Evolutionary conservation across 2,797 vertebrate species (phyloP).

Genomic region (Alosa sapidissima): DNA sequence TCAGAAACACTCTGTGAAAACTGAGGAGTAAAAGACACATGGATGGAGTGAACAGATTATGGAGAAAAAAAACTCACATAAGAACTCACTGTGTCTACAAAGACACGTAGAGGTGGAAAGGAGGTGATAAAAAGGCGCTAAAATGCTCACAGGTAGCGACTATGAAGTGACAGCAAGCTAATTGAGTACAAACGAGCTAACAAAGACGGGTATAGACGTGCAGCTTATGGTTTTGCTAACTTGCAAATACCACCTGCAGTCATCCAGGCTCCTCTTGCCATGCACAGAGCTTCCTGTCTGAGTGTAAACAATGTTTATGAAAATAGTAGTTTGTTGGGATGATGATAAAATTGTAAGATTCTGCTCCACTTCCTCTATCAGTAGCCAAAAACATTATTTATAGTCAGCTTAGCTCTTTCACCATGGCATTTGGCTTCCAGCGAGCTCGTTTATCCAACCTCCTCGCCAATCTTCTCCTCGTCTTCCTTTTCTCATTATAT

Average conservation of each 20-base stretch:
- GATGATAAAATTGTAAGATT: not conserved
- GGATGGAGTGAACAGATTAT: not conserved
- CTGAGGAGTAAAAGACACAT: not conserved
- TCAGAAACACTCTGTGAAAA: not conserved
- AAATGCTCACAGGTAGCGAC: not conserved
- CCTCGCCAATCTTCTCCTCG: not conserved
- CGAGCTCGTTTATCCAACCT: not conserved
- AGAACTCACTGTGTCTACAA: too few relatives aligned
- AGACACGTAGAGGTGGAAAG: not conserved
- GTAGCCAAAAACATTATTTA: not conserved
- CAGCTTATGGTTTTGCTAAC: not conserved
- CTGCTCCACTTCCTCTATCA: not conserved
- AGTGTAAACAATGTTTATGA: not conserved
- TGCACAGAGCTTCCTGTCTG: not conserved
- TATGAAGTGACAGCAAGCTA: not conserved
- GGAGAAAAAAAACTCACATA: not conserved
- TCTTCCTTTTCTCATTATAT: not conserved
- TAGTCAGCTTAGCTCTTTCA: not conserved
- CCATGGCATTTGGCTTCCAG: not conserved
- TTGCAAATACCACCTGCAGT: not conserved
- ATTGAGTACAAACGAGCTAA: not conserved
- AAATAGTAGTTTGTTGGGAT: not conserved
- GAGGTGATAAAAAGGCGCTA: not conserved
- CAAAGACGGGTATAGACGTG: not conserved
- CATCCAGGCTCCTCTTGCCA: not conserved